A percentile compares a stretch with the other conserved stretches of the same genome.
Conservation (phyloP, 1,140 invertebrate species). For the Danaus melanippus region DNA sequence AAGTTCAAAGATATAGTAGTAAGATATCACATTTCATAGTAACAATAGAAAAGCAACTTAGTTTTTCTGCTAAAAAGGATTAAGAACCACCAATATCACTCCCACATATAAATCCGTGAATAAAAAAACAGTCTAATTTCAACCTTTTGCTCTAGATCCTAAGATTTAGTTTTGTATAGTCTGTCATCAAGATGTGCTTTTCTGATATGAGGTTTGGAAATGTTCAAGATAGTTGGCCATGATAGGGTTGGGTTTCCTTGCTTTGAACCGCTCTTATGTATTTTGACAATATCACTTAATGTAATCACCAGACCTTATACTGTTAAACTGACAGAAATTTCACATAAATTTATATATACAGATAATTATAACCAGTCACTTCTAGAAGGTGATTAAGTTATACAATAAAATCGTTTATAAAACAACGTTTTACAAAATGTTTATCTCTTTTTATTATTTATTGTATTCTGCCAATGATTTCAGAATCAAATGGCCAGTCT, state of each 20-base stretch:
- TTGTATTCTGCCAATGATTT: too few relatives aligned
- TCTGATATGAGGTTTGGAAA: slow-evolving; percentile 17
- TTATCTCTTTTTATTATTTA: too few relatives aligned
- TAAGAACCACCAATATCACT: slow-evolving; percentile 19
- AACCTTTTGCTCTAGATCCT: slow-evolving; percentile 10
- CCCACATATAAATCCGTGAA: slow-evolving; percentile 12
- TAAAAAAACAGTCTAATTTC: slow-evolving; percentile 10
- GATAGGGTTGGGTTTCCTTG: slow-evolving; percentile 22
- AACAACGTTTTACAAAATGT: too few relatives aligned
- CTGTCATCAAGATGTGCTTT: slow-evolving; percentile 12
- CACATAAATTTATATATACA: background rate
- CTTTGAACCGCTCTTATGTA: slow-evolving; percentile 11
- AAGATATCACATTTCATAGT: slow-evolving; percentile 36
- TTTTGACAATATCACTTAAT: slow-evolving; percentile 5
- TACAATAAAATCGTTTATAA: too few relatives aligned
- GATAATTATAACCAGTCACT: too few relatives aligned
- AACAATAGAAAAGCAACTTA: slow-evolving; percentile 46
- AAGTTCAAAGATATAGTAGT: slow-evolving; percentile 23
- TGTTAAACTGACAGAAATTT: background rate
- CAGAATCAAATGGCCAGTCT: too few relatives aligned
- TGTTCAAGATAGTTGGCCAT: slow-evolving; percentile 26
- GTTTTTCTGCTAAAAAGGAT: slow-evolving; percentile 25
- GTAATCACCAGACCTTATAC: background rate
- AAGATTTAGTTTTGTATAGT: slow-evolving; percentile 17
- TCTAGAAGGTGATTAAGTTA: too few relatives aligned